Percentiles rank a stretch among this genome's conserved stretches.
Conservation (phyloP, 2,888 invertebrate species). For the Apamea sordens region DNA sequence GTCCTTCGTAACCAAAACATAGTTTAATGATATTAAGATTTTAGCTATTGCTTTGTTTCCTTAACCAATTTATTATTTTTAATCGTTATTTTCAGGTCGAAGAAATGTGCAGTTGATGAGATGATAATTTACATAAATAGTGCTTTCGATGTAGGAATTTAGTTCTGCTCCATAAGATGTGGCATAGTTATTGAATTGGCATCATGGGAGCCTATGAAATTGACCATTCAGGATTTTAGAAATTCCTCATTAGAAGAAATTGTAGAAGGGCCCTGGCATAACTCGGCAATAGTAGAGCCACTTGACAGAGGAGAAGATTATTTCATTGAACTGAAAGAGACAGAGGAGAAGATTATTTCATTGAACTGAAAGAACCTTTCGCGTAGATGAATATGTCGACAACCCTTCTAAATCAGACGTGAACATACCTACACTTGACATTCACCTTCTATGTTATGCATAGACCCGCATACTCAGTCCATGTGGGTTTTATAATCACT, state of each 20-base stretch:
- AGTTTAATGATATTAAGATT: not conserved
- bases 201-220: not conserved
- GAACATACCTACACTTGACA: slow-evolving; percentile 6
- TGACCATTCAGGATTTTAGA: not conserved
- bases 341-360: not conserved
- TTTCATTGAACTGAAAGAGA: not conserved
- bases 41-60: not conserved
- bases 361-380: not conserved
- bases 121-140: not conserved
- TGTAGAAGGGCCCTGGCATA: not conserved
- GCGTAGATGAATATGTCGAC: not conserved
- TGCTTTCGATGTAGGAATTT: not conserved
- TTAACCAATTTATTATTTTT: not conserved
- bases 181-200: not conserved
- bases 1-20: not conserved
- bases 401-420: not conserved
- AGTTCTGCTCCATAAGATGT: not conserved
- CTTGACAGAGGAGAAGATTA: not conserved
- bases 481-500: not conserved
- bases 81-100: not conserved
- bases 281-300: not conserved
- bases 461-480: not conserved
- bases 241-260: not conserved
- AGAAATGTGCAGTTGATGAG: not conserved
- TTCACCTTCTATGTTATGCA: not conserved